Base-by-base conservation (phyloP, 2,797 vertebrate genomes). In the Varecia variegata region DNA sequence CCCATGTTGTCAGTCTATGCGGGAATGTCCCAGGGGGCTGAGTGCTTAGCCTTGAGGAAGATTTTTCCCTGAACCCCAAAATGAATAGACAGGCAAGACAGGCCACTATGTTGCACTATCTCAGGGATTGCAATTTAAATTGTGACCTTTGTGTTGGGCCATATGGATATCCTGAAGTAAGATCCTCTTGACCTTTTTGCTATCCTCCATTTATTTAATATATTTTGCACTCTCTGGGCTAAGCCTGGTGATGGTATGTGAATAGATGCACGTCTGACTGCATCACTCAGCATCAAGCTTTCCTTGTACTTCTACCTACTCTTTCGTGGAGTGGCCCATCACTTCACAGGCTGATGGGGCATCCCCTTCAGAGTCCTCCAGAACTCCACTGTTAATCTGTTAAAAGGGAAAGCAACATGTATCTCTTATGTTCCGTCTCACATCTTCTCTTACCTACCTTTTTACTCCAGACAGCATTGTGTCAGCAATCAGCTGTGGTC, bases 391-490 rank as follows among this genome's bases (percentile, higher is more conserved):
- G n/a, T 27, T 65, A 32, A 56, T 70, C 14, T 2, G 35, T 70
- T 35, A 45, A 54, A 71, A 25, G n/a, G 5, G 15, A 50, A 23
- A 40, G 17, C 2, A 90, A 32, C 10, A 15, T 2, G 2, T 11
- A 25, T 25, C 11, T n/a, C 7, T 17, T 45, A 21, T 58, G 35
- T 18, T 43, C 5, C 1, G 0, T n/a, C 27, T n/a, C 30, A 50
- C 20, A 65, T 35, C 4, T 38, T 74, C 32, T 43, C 32, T 83
- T 17, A 2, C 8, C 7, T 21, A 17, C 43, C 71, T 58, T 58
- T 43, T 40, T 56, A 81, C 30, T 68, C 30, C 76, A 27, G 35
- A 52, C 23, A n/a, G n/a, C n/a, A 1, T 9, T 76, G 20, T 17
- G 25, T 50, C 21, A 82, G 8, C 60, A 47, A n/a, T 56, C 68